A percentile compares a stretch with the other conserved stretches of the same genome.
Evolutionary conservation across 2,113 vertebrate genomes (phyloP).

Genomic region (Phalacrocorax brasilianus): DNA sequence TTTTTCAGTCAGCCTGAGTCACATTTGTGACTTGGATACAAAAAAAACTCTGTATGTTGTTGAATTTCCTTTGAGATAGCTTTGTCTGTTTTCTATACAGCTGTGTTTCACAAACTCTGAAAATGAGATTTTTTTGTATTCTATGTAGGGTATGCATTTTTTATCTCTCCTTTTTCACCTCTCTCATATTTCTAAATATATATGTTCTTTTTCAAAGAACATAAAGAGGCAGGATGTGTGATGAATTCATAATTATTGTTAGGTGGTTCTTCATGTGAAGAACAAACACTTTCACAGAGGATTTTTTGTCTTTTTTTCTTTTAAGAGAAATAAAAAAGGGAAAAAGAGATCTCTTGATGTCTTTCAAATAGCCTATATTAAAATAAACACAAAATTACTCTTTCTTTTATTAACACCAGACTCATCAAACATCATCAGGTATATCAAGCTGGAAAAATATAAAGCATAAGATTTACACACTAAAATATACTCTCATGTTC

Average conservation of each 20-base stretch:
- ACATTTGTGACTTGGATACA: neutral
- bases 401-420: neutral
- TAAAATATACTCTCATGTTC: neutral
- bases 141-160: neutral
- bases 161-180: neutral
- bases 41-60: neutral
- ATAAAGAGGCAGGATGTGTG: neutral
- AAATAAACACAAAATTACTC: neutral
- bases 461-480: neutral
- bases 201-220: neutral
- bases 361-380: neutral
- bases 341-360: neutral
- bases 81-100: neutral
- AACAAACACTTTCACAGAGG: neutral
- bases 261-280: neutral
- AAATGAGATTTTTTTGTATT: neutral
- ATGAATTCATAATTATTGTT: neutral
- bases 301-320: neutral
- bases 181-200: neutral
- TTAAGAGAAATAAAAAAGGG: neutral
- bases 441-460: neutral
- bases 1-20: neutral
- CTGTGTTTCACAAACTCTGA: neutral
- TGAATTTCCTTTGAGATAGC: neutral
- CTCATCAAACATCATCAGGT: neutral